Conservation (phyloP, 2,113 vertebrate genomes). For the Phrynocephalus versicolor region DNA sequence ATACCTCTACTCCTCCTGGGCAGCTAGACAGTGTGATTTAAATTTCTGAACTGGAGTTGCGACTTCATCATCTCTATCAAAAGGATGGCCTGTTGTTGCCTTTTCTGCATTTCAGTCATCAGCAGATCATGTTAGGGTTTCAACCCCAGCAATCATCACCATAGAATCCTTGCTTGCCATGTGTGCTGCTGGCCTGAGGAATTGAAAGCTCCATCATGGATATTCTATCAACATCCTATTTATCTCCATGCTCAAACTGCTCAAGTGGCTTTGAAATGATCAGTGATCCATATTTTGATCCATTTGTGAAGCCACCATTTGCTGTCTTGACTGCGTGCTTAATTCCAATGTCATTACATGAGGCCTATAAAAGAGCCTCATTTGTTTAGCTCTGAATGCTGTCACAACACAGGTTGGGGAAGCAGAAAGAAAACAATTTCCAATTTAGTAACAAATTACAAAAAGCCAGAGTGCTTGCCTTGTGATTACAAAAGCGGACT, state of each 20-base stretch:
- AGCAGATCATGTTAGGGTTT: not conserved
- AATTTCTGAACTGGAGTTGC: not conserved
- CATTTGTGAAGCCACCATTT: constrained; percentile 29
- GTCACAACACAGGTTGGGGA: constrained; percentile 26
- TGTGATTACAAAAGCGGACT: constrained; percentile 43
- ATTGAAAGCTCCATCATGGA: not conserved
- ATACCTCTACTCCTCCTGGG: not conserved
- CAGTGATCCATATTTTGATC: constrained; percentile 15
- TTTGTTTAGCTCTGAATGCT: constrained; percentile 48
- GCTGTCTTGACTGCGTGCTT: constrained; percentile 35
- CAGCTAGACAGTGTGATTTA: not conserved
- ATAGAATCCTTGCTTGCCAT: not conserved
- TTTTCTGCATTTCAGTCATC: not conserved
- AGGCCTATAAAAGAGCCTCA: constrained; percentile 40
- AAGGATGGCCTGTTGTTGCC: not conserved
- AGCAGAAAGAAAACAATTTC: constrained; percentile 29
- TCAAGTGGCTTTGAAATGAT: constrained; percentile 34
- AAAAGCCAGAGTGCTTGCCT: constrained; percentile 32
- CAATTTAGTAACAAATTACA: constrained; percentile 51
- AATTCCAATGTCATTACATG: constrained; percentile 52
- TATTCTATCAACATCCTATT: not conserved
- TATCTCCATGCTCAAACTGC: constrained; percentile 19
- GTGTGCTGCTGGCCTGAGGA: not conserved
- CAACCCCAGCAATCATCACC: too few relatives aligned
- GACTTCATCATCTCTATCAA: not conserved